Evolutionary conservation across 2,113 vertebrate species (phyloP).

Genomic region (Sylvietta virens): DNA sequence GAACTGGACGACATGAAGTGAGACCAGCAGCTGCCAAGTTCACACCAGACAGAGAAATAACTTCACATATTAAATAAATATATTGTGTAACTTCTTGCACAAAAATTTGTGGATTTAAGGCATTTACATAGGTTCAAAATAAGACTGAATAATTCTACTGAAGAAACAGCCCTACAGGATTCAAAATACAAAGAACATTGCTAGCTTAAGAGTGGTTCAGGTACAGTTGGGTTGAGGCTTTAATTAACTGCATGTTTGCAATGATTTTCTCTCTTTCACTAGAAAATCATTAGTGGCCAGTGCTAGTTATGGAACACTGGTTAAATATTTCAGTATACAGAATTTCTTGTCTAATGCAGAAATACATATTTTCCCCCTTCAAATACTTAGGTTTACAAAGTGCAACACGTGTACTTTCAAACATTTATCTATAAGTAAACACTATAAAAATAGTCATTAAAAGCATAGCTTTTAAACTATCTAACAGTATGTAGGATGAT

Average conservation of each 20-base stretch:
- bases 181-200: neutral
- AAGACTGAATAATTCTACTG: neutral
- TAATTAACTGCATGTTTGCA: neutral
- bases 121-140: neutral
- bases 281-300: neutral
- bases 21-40: neutral
- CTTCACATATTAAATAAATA: neutral
- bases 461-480: neutral
- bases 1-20: neutral
- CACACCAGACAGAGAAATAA: neutral
- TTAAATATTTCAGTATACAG: neutral
- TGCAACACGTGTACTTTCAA: neutral
- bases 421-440: neutral
- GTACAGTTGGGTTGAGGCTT: neutral
- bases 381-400: neutral
- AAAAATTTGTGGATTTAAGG: neutral
- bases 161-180: neutral
- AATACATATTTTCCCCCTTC: rapidly evolving
- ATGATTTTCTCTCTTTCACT: neutral
- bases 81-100: neutral
- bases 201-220: neutral
- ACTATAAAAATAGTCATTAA: neutral
- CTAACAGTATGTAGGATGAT: neutral
- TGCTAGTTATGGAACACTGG: neutral
- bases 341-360: neutral